Percentiles rank a stretch among this genome's conserved stretches.
These are phyloP conservation scores for Stramonita haemastoma DNA, from an alignment of 2,888 invertebrate genomes.

Conservation along the genomic window DNA sequence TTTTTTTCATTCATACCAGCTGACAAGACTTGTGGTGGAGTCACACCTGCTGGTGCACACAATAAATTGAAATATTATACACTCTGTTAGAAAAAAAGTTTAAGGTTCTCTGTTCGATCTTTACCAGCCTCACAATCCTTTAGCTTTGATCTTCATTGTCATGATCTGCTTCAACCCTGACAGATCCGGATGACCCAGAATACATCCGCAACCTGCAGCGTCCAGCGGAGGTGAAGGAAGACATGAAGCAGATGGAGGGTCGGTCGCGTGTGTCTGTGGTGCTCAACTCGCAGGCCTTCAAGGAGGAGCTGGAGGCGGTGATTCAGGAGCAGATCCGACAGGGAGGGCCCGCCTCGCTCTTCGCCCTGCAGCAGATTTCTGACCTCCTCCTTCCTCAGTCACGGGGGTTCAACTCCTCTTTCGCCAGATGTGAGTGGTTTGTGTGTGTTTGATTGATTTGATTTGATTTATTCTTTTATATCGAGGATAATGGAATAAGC, in stretches of 20 bases:
- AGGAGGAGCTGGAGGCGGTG: slow-evolving; percentile 97
- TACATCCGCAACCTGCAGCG: slow-evolving; percentile 78
- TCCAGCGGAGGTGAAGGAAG: slow-evolving; percentile 80
- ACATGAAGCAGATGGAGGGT: slow-evolving; percentile 95
- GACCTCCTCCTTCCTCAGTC: slow-evolving; percentile 83
- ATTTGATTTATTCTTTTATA: neutral
- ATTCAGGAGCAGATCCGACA: slow-evolving; percentile 84
- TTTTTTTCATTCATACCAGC: no score
- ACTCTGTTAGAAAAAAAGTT: no score
- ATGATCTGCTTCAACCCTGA: neutral
- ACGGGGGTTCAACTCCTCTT: slow-evolving; percentile 78
- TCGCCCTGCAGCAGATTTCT: slow-evolving; percentile 92
- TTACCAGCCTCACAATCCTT: no score
- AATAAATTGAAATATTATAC: no score
- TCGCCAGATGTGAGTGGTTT: slow-evolving; percentile 47
- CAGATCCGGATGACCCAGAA: slow-evolving; percentile 79
- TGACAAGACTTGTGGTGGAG: no score
- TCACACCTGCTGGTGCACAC: no score
- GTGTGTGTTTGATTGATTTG: neutral
- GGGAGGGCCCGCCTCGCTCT: slow-evolving; percentile 79
- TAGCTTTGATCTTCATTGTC: no score
- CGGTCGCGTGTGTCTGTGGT: slow-evolving; percentile 95
- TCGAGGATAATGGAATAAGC: no score
- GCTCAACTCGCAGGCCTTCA: slow-evolving; percentile 86
- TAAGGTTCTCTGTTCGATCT: no score